phyloP scores from a whole-genome alignment of 1,140 invertebrate genomes.

The Dinothrombium tinctorium region DNA sequence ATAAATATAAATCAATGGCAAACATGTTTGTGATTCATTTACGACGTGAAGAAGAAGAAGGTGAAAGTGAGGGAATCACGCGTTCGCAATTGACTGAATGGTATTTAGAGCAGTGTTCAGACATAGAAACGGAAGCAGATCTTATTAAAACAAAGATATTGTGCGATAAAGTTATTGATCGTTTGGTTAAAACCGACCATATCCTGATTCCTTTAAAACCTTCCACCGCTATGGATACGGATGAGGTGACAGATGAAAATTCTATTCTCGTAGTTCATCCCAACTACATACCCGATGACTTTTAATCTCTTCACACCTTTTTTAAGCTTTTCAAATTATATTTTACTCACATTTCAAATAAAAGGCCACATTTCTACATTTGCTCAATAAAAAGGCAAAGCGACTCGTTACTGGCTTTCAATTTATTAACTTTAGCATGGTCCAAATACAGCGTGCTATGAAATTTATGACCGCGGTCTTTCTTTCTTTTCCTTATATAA shows the following conservation, averaged over 20 bases:
- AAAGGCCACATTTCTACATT: too few species aligned
- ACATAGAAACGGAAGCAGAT: conserved; percentile 75
- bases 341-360: too few species aligned
- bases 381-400: too few species aligned
- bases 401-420: too few species aligned
- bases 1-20: conserved; percentile 76
- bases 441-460: not conserved
- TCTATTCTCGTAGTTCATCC: conserved; percentile 79
- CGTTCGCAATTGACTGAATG: conserved; percentile 69
- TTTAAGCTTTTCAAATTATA: not conserved
- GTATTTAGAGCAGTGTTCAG: conserved; percentile 55
- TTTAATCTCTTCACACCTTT: not conserved
- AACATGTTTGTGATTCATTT: conserved; percentile 76
- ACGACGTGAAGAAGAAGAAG: conserved; percentile 49
- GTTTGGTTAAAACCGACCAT: conserved; percentile 43
- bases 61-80: conserved; percentile 33
- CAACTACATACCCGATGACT: conserved; percentile 59
- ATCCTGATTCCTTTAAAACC: conserved; percentile 46
- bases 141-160: conserved; percentile 62
- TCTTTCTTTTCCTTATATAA: conserved; percentile 99
- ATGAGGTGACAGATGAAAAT: conserved; percentile 52
- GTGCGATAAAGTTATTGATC: conserved; percentile 84
- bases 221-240: conserved; percentile 37
- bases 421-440: too few species aligned
- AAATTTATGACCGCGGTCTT: conserved; percentile 86